Base-by-base conservation (phyloP, 2,113 vertebrate species). In the Lepus timidus region DNA sequence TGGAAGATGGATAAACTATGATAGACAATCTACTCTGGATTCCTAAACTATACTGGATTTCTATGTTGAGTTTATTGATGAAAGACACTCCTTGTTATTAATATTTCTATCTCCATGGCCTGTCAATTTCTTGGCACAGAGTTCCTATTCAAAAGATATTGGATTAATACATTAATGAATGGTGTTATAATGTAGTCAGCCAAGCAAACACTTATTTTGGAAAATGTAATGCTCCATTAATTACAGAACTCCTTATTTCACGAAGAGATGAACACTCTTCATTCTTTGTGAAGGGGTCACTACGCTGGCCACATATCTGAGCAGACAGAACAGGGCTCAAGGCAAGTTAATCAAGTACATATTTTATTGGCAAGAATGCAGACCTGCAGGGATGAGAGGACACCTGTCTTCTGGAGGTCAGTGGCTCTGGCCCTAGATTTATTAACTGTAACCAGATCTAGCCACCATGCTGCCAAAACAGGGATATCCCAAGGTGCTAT, bases 361-460 rank as follows among this genome's bases (percentile, higher is more conserved):
- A 74, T 86, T 80, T 85, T 51, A 84, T 51, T 68, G 67, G 55
- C 36, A 29, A 88, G 80, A 91, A 76, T 61, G 58, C 67, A 33
- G 49, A 39, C 8, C 67, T 94, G 70, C 79, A 89, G 36, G 52
- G 84, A 65, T 58, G 55, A 92, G 68, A 79, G 55, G 68, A 67
- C 95, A 93, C 49, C 71, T 91, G 92, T 85, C 92, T 92, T 85
- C 73, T 39, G 68, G 78, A 97, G 81, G 73, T 85, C 73, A 84
- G 88, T 29, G 29, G 55, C 88, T 94, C 75, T 68, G 94, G 88
- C 22, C 22, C 65, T 61, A 89, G 82, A 91, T 90, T 90, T 96
- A 81, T 94, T 95, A 91, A 91, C 88, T 85, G 91, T 94, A 95
- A 96, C 64, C 31, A 94, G 85, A 95, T 93, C 90, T 70, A 76